Percentiles rank a stretch among this genome's conserved stretches.
These are phyloP conservation scores for Charina bottae DNA, from an alignment of 2,113 vertebrate genomes.

Conservation along the genomic window DNA sequence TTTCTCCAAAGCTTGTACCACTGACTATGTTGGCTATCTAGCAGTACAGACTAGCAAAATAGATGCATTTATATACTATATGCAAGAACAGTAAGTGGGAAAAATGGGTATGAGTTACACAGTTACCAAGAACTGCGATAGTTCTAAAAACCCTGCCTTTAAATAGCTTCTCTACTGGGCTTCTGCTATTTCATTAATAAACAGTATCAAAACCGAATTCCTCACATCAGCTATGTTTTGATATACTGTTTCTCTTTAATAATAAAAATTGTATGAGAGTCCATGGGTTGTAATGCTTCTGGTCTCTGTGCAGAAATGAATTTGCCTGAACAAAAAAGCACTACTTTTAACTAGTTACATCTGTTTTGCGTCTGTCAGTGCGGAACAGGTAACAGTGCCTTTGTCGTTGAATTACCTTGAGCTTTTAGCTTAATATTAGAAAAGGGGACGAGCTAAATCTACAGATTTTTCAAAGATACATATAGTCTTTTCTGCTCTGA, in stretches of 20 bases:
- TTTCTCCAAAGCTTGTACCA: background rate
- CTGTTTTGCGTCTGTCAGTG: background rate
- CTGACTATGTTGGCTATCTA: background rate
- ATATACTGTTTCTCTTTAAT: slow-evolving; percentile 23
- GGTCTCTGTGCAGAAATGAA: background rate
- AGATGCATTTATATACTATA: accelerated
- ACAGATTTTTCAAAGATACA: background rate
- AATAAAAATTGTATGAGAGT: slow-evolving; percentile 37
- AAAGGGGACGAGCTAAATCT: background rate
- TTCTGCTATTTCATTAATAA: slow-evolving; percentile 22
- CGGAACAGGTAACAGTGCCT: background rate
- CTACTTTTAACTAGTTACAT: accelerated
- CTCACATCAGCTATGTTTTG: slow-evolving; percentile 10
- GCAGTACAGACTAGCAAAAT: background rate
- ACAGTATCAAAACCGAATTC: slow-evolving; percentile 7
- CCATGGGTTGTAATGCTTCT: background rate
- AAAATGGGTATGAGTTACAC: slow-evolving; percentile 29
- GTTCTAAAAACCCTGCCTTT: slow-evolving; percentile 30
- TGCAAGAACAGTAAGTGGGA: slow-evolving; percentile 24
- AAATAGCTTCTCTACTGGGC: slow-evolving; percentile 9
- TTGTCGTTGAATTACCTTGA: background rate
- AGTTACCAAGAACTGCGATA: slow-evolving; percentile 42
- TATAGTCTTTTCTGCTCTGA: slow-evolving; percentile 32
- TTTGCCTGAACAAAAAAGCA: background rate
- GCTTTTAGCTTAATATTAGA: background rate